Conservation (phyloP, 2,113 vertebrate species). For the Callaeas wilsoni region DNA sequence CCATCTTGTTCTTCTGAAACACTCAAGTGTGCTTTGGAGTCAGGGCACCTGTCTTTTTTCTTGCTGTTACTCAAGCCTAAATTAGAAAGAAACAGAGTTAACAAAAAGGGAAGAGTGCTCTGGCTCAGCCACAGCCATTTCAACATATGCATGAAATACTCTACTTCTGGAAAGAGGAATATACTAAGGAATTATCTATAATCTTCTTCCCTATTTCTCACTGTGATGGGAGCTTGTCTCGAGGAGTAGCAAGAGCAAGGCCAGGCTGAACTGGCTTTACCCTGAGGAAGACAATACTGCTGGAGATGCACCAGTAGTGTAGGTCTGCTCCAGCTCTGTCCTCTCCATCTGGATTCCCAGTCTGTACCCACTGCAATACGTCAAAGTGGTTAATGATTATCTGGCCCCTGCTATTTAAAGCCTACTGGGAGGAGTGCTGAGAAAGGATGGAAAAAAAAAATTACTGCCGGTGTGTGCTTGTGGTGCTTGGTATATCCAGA, state of each 20-base stretch:
- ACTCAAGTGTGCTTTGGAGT: neutral
- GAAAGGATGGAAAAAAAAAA: neutral
- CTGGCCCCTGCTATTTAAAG: conserved; percentile 19
- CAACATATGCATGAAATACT: neutral
- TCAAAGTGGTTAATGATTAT: neutral
- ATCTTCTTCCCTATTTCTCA: neutral
- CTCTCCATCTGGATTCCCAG: neutral
- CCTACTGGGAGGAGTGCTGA: neutral
- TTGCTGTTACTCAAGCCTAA: too few relatives aligned
- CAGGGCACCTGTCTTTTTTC: neutral
- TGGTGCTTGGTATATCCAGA: neutral
- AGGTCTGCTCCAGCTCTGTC: neutral
- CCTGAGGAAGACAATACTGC: neutral
- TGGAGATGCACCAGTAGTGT: neutral
- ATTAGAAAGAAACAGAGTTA: neutral
- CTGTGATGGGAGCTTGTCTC: neutral
- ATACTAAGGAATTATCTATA: neutral
- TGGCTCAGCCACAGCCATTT: neutral
- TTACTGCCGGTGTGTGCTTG: rapidly evolving
- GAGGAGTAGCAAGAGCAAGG: neutral
- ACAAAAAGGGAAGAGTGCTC: neutral
- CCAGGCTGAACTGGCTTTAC: neutral
- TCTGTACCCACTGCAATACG: neutral
- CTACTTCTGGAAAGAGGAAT: neutral
- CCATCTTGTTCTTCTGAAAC: neutral